A percentile compares a stretch with the other conserved stretches of the same genome.
phyloP scores from a whole-genome alignment of 2,113 vertebrate species.

The Tichodroma muraria region DNA sequence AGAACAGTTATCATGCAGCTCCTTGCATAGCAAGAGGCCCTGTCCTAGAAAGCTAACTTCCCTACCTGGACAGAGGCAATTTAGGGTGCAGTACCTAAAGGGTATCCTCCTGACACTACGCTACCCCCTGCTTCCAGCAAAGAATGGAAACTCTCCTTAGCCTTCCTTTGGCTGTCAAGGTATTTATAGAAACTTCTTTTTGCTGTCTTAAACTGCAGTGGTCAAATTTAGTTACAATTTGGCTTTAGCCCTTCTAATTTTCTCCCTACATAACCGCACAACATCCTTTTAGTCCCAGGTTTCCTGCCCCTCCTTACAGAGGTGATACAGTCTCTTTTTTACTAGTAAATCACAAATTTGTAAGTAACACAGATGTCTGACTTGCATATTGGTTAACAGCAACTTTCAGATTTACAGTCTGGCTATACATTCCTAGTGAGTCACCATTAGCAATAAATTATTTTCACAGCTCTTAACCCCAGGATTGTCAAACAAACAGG shows the following conservation, averaged over 20 bases:
- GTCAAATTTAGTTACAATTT: not conserved
- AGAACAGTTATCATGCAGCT: not conserved
- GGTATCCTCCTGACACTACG: fast-evolving
- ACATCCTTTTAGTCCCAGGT: not conserved
- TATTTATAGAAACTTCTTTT: not conserved
- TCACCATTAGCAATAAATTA: not conserved
- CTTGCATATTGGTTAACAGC: not conserved
- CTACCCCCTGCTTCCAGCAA: not conserved
- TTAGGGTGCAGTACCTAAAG: not conserved
- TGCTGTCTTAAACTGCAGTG: not conserved
- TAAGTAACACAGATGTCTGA: not conserved
- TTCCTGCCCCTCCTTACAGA: not conserved
- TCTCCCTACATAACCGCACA: not conserved
- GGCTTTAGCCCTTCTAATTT: not conserved
- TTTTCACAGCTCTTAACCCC: not conserved
- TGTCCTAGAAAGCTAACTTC: not conserved
- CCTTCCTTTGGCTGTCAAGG: not conserved
- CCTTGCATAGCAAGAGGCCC: not conserved
- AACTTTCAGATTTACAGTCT: not conserved
- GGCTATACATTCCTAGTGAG: not conserved
- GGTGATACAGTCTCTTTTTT: not conserved
- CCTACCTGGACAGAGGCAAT: not conserved
- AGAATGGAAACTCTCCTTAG: not conserved
- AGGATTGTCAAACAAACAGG: not conserved
- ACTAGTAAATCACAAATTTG: not conserved